Evolutionary conservation across 2,113 vertebrate genomes (phyloP), one percentile per base, ranked within the genome.

Genomic region (Sebastes fasciatus): DNA sequence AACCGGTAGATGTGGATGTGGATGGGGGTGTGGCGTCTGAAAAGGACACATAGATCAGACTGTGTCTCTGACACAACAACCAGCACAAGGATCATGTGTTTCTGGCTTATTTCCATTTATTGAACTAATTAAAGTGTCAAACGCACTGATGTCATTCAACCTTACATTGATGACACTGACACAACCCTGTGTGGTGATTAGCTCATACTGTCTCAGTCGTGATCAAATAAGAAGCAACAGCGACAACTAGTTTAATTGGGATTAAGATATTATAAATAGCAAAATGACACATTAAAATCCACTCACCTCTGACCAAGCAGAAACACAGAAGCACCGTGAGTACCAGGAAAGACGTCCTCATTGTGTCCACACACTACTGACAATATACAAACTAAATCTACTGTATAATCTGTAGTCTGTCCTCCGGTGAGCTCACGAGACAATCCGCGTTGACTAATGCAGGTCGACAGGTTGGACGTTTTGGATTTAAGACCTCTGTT

Each of bases 261-360:
- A 83, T 69, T 63, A 54, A 5, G 5, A 14, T 51, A 3, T 14
- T 2, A 68, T 21, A 3, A 8, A 48, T 10, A 34, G 19, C 3
- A 13, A 14, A 75, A 54, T 0, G 2, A 51, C 1, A 49, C 3
- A 19, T 26, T 26, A 74, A 88, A 52, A 4, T 67, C 3, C 2
- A 78, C 91, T 90, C 71, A 94, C 93, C 91, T 80, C 14, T 43
- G 61, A 72, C 60, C 42, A 54, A 6, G 48, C 6, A 78, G 57
- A 42, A 60, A 26, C 49, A 83, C 40, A 89, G 6, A 42, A 49
- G 60, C 0, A 74, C 0, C 0, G 63, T 3, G 57, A 91, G 1
- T 0, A 83, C 0, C 17, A 90, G 12, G 8, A 78, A 75, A 68
- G 3, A 1, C 12, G 78, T 65, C 83, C 42, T 87, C 92, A 92